Evolutionary conservation across 2,888 invertebrate genomes (phyloP).

Genomic region (Sicus ferrugineus): DNA sequence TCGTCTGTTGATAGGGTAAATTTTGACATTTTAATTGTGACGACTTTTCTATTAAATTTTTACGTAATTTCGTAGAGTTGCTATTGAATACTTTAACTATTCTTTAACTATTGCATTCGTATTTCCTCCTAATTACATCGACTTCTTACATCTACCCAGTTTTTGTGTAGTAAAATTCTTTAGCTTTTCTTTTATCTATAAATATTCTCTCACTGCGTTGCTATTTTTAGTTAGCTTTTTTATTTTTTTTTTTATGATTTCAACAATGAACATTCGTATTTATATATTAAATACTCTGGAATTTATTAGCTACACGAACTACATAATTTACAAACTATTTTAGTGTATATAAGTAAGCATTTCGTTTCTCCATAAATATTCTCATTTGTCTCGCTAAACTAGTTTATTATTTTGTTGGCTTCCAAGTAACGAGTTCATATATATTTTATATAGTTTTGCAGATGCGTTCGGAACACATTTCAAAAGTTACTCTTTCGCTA

Average conservation of each 20-base stretch:
- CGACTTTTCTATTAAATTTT: too few relatives aligned
- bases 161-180: background rate
- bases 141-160: background rate
- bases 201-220: background rate
- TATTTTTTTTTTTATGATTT: constrained; percentile 10
- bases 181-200: background rate
- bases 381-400: constrained; percentile 9
- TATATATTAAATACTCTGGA: constrained; percentile 4
- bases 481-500: constrained; percentile 1
- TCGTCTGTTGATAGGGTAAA: too few relatives aligned
- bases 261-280: constrained; percentile 16
- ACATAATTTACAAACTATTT: constrained; percentile 23
- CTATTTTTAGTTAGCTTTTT: constrained; percentile 15
- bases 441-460: too few relatives aligned
- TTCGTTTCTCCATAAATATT: constrained; percentile 29
- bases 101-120: background rate
- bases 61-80: background rate
- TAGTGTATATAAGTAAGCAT: background rate
- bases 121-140: background rate
- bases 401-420: too few relatives aligned
- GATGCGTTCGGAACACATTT: too few relatives aligned
- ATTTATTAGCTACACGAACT: constrained; percentile 28
- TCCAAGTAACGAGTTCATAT: too few relatives aligned
- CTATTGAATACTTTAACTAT: background rate
- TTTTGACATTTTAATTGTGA: too few relatives aligned